phyloP scores from a whole-genome alignment of 2,797 vertebrate species.

The Adelosebastes latens region DNA sequence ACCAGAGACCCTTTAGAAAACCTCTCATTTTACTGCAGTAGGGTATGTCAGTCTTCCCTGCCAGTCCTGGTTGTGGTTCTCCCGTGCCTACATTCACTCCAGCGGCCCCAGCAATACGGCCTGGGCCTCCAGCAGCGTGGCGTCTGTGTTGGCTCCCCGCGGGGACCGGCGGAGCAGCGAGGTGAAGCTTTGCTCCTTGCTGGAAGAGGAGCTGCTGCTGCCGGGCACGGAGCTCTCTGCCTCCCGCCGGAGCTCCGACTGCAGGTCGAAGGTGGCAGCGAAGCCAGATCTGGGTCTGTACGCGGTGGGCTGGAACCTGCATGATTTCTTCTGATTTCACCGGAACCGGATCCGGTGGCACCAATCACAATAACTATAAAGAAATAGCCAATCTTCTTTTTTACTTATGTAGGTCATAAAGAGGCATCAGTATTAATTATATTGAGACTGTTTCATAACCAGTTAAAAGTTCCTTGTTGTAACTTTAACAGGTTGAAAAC shows the following conservation, averaged over 20 bases:
- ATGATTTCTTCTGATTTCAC: neutral
- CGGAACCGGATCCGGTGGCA: neutral
- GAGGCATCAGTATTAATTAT: no score
- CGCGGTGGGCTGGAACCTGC: neutral
- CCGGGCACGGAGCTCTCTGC: neutral
- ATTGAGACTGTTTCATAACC: neutral
- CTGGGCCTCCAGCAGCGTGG: neutral
- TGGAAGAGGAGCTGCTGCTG: neutral
- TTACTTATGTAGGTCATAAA: neutral
- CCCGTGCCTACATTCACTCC: neutral
- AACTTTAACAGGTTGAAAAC: neutral
- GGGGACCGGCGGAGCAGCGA: no score
- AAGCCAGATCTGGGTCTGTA: neutral
- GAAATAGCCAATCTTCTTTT: neutral
- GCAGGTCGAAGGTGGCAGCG: neutral
- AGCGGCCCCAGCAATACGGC: neutral
- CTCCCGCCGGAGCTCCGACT: neutral
- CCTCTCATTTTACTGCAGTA: neutral
- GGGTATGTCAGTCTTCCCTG: neutral
- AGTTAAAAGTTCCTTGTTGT: neutral
- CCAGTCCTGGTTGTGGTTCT: neutral
- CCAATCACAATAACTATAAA: neutral
- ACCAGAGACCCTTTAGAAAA: no score
- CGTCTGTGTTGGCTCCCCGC: neutral
- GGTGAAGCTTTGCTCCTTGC: neutral